phyloP scores from a whole-genome alignment of 2,113 vertebrate species.

The Sebastes schlegelii region DNA sequence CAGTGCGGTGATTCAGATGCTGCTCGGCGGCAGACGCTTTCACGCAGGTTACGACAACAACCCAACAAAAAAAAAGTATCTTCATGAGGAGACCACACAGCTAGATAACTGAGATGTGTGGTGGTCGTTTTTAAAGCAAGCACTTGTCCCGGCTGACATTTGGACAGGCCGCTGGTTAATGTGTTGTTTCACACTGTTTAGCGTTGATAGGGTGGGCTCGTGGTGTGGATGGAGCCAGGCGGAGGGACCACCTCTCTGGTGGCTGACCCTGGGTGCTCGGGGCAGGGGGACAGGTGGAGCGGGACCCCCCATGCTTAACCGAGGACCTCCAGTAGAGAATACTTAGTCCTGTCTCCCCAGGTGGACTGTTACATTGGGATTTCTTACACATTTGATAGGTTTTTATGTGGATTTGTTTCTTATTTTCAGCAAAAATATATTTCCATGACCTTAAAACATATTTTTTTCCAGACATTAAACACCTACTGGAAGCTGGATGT shows the following conservation, averaged over 20 bases:
- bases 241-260: slow-evolving; percentile 73
- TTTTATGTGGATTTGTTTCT: background rate
- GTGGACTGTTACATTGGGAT: background rate
- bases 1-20: background rate
- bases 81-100: slow-evolving; percentile 74
- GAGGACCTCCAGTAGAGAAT: slow-evolving; percentile 66
- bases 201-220: slow-evolving; percentile 68
- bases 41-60: slow-evolving; percentile 12
- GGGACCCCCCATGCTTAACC: slow-evolving; percentile 70
- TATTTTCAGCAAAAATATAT: background rate
- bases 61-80: slow-evolving; percentile 2
- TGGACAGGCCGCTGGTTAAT: slow-evolving; percentile 77
- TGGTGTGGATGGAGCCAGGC: slow-evolving; percentile 64
- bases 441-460: background rate
- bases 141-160: slow-evolving; percentile 75
- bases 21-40: background rate
- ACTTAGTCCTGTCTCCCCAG: slow-evolving; percentile 15
- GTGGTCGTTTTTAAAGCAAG: slow-evolving; percentile 67
- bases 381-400: background rate
- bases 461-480: background rate
- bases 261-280: slow-evolving; percentile 70
- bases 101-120: slow-evolving; percentile 47
- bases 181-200: slow-evolving; percentile 84
- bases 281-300: slow-evolving; percentile 79
- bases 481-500: background rate